Evolutionary conservation across 2,113 vertebrate genomes (phyloP).

Genomic region (Archocentrus centrarchus): DNA sequence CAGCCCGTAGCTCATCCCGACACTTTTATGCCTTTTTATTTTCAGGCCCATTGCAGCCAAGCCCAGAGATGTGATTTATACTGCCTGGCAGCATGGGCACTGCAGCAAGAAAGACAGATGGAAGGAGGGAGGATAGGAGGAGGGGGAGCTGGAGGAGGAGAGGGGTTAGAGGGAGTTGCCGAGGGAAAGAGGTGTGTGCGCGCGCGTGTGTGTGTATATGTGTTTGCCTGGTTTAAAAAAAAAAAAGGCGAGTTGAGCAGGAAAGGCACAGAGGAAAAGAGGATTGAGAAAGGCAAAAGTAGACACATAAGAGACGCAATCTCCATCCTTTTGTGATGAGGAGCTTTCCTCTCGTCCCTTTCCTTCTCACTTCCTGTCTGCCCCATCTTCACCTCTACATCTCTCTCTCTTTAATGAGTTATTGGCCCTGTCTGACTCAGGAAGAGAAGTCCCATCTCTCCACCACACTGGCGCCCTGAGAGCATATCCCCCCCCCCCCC

Average conservation of each 20-base stretch:
- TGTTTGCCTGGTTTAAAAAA: slow-evolving; percentile 31
- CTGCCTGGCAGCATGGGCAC: slow-evolving; percentile 81
- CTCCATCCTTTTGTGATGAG: slow-evolving; percentile 31
- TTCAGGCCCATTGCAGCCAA: slow-evolving; percentile 82
- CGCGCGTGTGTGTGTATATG: background rate
- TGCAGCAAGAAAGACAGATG: slow-evolving; percentile 80
- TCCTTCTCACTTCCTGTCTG: slow-evolving; percentile 33
- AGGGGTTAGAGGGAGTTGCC: slow-evolving; percentile 58
- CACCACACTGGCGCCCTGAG: slow-evolving; percentile 72
- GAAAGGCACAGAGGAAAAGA: slow-evolving; percentile 37
- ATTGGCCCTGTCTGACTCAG: slow-evolving; percentile 76
- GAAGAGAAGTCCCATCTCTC: slow-evolving; percentile 75
- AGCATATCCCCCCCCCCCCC: slow-evolving; percentile 57
- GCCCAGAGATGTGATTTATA: slow-evolving; percentile 81
- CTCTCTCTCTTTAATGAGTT: slow-evolving; percentile 76
- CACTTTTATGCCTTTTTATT: slow-evolving; percentile 84
- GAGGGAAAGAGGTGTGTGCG: slow-evolving; percentile 45
- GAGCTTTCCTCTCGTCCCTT: slow-evolving; percentile 39
- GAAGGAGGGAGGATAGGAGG: slow-evolving; percentile 57
- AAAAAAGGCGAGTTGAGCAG: slow-evolving; percentile 54
- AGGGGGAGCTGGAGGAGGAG: slow-evolving; percentile 17
- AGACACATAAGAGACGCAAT: slow-evolving; percentile 32
- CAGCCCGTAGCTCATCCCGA: slow-evolving; percentile 81
- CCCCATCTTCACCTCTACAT: slow-evolving; percentile 56
- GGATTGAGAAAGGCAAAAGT: slow-evolving; percentile 23